Percentiles rank a stretch among this genome's conserved stretches.
phyloP scores from a whole-genome alignment of 2,113 vertebrate species.

The Rhinogobius similis region DNA sequence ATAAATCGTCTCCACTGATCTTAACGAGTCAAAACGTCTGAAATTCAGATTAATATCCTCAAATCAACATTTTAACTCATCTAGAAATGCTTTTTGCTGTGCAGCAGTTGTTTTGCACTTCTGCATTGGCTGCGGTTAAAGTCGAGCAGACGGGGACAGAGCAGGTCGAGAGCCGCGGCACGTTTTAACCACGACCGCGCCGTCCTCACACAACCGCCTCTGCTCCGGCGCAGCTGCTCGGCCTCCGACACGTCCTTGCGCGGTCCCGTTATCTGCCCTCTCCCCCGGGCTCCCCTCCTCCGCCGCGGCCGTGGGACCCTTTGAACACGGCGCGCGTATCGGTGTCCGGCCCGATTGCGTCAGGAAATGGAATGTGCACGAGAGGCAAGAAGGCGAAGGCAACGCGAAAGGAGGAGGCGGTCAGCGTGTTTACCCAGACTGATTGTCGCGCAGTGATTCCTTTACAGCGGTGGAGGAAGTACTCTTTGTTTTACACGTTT shows the following conservation, averaged over 20 bases:
- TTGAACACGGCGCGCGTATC: constrained; percentile 43
- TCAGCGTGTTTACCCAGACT: not conserved
- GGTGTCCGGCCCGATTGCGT: constrained; percentile 39
- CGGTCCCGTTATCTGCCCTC: constrained; percentile 51
- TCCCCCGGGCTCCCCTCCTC: constrained; percentile 47
- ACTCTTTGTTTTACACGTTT: too few species aligned
- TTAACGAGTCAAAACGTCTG: too few species aligned
- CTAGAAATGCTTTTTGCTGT: not conserved
- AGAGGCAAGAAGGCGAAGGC: not conserved
- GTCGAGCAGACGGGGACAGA: constrained; percentile 29
- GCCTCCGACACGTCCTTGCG: constrained; percentile 51
- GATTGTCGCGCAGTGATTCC: not conserved
- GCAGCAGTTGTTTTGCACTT: constrained; percentile 31
- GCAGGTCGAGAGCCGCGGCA: not conserved
- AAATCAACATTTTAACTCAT: too few species aligned
- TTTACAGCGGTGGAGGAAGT: too few species aligned
- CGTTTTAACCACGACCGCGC: not conserved
- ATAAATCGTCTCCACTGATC: too few species aligned
- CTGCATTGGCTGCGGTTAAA: constrained; percentile 18
- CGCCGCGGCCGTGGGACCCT: not conserved
- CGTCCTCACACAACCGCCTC: constrained; percentile 18
- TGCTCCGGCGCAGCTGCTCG: constrained; percentile 58
- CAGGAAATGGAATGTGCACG: constrained; percentile 19
- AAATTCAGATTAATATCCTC: too few species aligned
- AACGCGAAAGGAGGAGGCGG: constrained; percentile 13